A percentile compares a stretch with the other conserved stretches of the same genome.
phyloP scores from a whole-genome alignment of 2,888 invertebrate genomes.

The Polydrusus pterygomalis region DNA sequence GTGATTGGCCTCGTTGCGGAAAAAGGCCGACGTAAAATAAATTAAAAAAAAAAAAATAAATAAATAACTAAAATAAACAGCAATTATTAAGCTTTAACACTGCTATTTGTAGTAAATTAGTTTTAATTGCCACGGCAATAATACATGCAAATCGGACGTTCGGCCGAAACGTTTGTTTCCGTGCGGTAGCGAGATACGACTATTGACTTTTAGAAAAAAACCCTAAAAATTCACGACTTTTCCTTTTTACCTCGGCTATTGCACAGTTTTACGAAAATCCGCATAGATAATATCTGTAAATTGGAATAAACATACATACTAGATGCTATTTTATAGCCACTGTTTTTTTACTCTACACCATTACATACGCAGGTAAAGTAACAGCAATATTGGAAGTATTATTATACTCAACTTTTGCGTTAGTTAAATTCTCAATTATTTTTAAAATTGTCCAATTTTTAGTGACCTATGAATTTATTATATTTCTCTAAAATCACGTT shows the following conservation, averaged over 20 bases:
- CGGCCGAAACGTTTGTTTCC: slow-evolving; percentile 31
- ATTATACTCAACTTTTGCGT: too few species aligned
- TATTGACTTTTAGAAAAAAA: slow-evolving; percentile 35
- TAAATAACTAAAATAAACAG: slow-evolving; percentile 24
- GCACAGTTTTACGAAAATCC: slow-evolving; percentile 20
- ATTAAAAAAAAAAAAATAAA: too few species aligned
- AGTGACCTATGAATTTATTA: too few species aligned
- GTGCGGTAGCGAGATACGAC: slow-evolving; percentile 34
- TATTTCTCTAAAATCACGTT: too few species aligned
- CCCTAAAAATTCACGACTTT: slow-evolving; percentile 21
- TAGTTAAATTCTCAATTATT: too few species aligned
- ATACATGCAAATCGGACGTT: slow-evolving; percentile 52
- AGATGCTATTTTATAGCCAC: too few species aligned
- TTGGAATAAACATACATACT: background rate
- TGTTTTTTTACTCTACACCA: too few species aligned
- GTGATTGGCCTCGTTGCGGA: too few species aligned
- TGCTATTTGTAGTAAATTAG: slow-evolving; percentile 49
- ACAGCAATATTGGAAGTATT: too few species aligned
- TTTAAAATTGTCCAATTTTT: too few species aligned
- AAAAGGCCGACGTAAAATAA: too few species aligned
- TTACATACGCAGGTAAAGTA: too few species aligned
- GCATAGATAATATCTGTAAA: slow-evolving; percentile 26
- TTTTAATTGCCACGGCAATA: slow-evolving; percentile 50
- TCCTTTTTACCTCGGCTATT: slow-evolving; percentile 17
- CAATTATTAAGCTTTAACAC: slow-evolving; percentile 31